Conservation (phyloP, 2,113 vertebrate genomes). For the Oreotrochilus melanogaster region DNA sequence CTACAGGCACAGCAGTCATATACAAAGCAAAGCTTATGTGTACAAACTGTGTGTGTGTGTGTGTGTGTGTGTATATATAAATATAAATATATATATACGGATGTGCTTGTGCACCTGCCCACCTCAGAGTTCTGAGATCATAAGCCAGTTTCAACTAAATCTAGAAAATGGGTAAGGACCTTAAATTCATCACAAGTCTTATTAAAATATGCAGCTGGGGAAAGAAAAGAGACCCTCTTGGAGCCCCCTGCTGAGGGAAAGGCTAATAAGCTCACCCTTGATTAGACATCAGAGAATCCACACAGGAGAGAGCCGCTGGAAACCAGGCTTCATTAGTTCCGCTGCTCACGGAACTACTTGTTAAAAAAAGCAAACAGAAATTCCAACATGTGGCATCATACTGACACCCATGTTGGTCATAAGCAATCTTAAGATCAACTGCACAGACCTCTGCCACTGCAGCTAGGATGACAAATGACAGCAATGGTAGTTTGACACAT, state of each 20-base stretch:
- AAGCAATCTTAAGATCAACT: slow-evolving; percentile 45
- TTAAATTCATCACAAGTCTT: slow-evolving; percentile 2
- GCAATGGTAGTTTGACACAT: not conserved
- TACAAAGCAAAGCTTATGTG: not conserved
- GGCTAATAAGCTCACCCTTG: slow-evolving; percentile 67
- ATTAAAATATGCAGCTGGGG: slow-evolving; percentile 3
- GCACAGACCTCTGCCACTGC: slow-evolving; percentile 23
- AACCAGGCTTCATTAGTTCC: slow-evolving; percentile 73
- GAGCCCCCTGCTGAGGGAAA: slow-evolving; percentile 50
- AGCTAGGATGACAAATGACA: not conserved
- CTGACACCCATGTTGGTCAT: slow-evolving; percentile 46
- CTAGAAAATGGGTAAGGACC: not conserved
- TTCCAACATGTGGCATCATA: slow-evolving; percentile 54
- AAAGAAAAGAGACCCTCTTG: slow-evolving; percentile 47
- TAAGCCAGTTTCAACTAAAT: not conserved
- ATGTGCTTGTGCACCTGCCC: not conserved
- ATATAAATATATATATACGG: not conserved
- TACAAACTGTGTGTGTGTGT: not conserved
- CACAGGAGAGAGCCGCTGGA: slow-evolving; percentile 67
- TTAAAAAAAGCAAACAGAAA: slow-evolving; percentile 71
- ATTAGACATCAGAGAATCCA: slow-evolving; percentile 73
- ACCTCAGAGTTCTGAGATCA: not conserved
- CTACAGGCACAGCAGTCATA: not conserved
- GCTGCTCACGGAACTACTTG: slow-evolving; percentile 62
- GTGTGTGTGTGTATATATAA: not conserved